Evolutionary conservation across 2,797 vertebrate species (phyloP).

Genomic region (Falco biarmicus): DNA sequence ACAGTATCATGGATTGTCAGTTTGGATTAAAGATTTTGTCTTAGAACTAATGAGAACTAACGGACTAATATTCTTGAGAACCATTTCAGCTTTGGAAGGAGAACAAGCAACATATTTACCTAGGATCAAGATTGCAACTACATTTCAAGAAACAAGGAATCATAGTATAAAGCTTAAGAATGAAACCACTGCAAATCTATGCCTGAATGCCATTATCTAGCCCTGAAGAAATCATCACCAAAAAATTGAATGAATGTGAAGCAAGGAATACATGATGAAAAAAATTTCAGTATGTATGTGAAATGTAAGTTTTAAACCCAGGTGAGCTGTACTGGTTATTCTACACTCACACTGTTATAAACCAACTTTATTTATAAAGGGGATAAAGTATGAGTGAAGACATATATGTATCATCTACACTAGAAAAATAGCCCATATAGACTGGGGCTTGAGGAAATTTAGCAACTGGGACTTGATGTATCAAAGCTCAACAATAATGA

Average conservation of each 20-base stretch:
- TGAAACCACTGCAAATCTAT: neutral
- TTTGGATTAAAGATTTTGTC: neutral
- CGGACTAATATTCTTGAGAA: neutral
- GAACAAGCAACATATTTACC: neutral
- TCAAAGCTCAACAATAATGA: neutral
- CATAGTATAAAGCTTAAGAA: neutral
- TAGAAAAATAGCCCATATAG: neutral
- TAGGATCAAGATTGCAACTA: neutral
- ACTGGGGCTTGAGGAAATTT: neutral
- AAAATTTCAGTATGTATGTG: neutral
- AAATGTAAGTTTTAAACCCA: neutral
- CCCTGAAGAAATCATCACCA: neutral
- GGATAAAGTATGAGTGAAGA: neutral
- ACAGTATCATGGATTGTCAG: neutral
- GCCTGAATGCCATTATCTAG: neutral
- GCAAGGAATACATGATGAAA: neutral
- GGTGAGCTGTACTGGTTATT: neutral
- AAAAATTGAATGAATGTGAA: neutral
- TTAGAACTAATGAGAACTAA: neutral
- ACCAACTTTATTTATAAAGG: neutral
- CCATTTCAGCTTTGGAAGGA: neutral
- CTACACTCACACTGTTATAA: neutral
- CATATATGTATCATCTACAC: neutral
- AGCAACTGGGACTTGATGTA: neutral
- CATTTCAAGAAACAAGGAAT: neutral